Evolutionary conservation across 2,888 invertebrate genomes (phyloP).

Genomic region (Drosophila pseudotalamancana): DNA sequence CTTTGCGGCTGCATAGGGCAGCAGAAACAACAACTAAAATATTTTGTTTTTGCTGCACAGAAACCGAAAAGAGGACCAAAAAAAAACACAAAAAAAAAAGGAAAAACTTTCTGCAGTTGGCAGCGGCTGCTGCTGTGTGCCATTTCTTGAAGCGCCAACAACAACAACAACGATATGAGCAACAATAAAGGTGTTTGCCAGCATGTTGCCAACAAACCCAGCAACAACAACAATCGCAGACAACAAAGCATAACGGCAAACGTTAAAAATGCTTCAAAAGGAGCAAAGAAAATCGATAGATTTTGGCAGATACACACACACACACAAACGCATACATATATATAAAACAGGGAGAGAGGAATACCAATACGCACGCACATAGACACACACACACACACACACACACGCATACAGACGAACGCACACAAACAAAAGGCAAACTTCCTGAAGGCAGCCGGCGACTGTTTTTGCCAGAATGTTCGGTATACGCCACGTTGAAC

Average conservation of each 20-base stretch:
- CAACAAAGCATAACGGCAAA: constrained; percentile 36
- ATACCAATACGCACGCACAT: not conserved
- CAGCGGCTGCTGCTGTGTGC: constrained; percentile 35
- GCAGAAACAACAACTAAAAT: not conserved
- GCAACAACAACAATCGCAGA: constrained; percentile 26
- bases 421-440: constrained; percentile 21
- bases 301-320: constrained; percentile 69
- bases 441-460: constrained; percentile 55
- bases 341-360: too few relatives aligned
- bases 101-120: constrained; percentile 53
- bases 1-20: constrained; percentile 22
- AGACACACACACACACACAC: constrained; percentile 3
- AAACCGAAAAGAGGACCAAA: constrained; percentile 10
- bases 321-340: not conserved
- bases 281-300: constrained; percentile 70
- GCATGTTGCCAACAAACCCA: constrained; percentile 17
- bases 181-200: constrained; percentile 31
- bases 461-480: constrained; percentile 34
- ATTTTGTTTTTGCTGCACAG: constrained; percentile 19
- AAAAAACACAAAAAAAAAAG: constrained; percentile 19
- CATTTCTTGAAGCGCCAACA: constrained; percentile 53
- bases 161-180: constrained; percentile 31
- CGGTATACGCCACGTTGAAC: constrained; percentile 59
- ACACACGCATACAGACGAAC: constrained; percentile 3
- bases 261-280: constrained; percentile 47